Conservation (phyloP, 2,113 vertebrate species). For the Eurypyga helias region DNA sequence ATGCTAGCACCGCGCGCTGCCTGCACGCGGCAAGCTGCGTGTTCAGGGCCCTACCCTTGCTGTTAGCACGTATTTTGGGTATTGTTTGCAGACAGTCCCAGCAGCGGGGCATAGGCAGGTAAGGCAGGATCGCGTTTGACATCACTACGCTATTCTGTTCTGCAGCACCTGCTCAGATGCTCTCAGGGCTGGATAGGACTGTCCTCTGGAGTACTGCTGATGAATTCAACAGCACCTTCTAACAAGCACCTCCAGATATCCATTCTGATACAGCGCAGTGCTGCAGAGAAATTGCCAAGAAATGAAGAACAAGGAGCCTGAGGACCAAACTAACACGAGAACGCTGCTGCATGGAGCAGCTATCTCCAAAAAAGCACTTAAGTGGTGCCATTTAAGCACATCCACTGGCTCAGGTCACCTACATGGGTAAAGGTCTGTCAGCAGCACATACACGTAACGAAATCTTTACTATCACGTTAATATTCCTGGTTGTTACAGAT, state of each 20-base stretch:
- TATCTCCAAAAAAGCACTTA: background rate
- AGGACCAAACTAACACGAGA: background rate
- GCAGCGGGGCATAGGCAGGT: background rate
- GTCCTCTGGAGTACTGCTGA: background rate
- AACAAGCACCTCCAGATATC: background rate
- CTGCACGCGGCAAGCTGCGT: rapidly evolving
- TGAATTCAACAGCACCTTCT: background rate
- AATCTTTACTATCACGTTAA: background rate
- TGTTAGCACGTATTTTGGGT: background rate
- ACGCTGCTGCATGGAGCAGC: rapidly evolving
- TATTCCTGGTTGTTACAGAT: background rate
- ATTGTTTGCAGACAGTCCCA: background rate
- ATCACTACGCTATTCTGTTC: background rate
- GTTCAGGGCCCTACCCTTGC: background rate
- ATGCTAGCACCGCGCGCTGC: rapidly evolving
- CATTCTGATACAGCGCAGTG: background rate
- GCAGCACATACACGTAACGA: background rate
- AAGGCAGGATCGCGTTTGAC: rapidly evolving
- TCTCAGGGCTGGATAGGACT: background rate
- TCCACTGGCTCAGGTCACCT: background rate
- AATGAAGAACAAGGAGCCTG: background rate
- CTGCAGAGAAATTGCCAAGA: background rate
- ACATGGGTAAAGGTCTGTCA: background rate
- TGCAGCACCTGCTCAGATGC: background rate
- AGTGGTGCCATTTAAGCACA: background rate